Percentiles rank a stretch among this genome's conserved stretches.
Evolutionary conservation across 2,888 invertebrate species (phyloP).

Genomic region (Andrena minutula): DNA sequence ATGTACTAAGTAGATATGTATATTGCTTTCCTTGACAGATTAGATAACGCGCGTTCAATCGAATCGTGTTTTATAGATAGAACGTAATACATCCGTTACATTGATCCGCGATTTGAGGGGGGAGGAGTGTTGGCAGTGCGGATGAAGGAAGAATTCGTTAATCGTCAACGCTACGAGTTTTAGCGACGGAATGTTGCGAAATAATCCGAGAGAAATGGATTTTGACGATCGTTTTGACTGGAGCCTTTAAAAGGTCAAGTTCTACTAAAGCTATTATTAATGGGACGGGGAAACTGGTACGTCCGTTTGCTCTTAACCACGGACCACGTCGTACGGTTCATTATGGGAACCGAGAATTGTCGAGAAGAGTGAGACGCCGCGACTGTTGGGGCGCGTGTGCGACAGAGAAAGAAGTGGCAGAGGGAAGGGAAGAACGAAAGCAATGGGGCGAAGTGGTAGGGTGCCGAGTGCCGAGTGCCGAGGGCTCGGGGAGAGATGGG

Average conservation of each 20-base stretch:
- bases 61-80: neutral
- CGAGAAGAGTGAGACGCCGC: slow-evolving; percentile 59
- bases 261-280: slow-evolving; percentile 79
- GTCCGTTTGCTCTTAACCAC: slow-evolving; percentile 73
- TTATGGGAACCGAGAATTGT: slow-evolving; percentile 73
- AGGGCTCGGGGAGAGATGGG: neutral
- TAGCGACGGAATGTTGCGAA: neutral
- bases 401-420: slow-evolving; percentile 14
- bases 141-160: neutral
- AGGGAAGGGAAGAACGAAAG: slow-evolving; percentile 29
- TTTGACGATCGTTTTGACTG: slow-evolving; percentile 65
- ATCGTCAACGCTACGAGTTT: neutral
- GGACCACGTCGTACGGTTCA: slow-evolving; percentile 72
- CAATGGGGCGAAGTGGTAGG: slow-evolving; percentile 34
- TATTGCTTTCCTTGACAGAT: slow-evolving; percentile 47
- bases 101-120: neutral
- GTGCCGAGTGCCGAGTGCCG: neutral
- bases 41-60: slow-evolving; percentile 44
- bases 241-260: slow-evolving; percentile 78
- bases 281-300: slow-evolving; percentile 69
- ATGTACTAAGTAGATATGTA: slow-evolving; percentile 8
- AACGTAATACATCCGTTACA: slow-evolving; percentile 1
- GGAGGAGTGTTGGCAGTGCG: neutral
- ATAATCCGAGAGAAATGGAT: slow-evolving; percentile 5
- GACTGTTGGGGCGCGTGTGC: neutral